phyloP scores from a whole-genome alignment of 2,888 invertebrate genomes.

The Nephrocerus scutellatus region DNA sequence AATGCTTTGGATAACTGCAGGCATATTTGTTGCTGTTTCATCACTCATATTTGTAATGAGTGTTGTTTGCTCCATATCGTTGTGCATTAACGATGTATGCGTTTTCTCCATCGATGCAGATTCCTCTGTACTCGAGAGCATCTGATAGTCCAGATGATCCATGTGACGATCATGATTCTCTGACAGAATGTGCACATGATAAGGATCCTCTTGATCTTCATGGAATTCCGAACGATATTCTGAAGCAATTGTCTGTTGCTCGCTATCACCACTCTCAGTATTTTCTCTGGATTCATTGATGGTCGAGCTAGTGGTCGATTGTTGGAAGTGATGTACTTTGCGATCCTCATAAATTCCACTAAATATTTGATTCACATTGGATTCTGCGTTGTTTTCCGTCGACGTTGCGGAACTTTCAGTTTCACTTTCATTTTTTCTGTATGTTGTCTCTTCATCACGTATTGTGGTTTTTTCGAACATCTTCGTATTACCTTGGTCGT shows the following conservation, averaged over 20 bases:
- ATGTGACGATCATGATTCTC: constrained; percentile 42
- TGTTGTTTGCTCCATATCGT: too few relatives aligned
- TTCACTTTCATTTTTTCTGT: constrained; percentile 16
- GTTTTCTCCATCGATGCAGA: constrained; percentile 25
- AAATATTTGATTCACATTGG: too few relatives aligned
- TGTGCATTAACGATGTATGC: constrained; percentile 13
- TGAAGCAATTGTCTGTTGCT: constrained; percentile 1
- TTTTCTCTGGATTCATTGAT: constrained; percentile 13
- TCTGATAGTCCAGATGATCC: constrained; percentile 42
- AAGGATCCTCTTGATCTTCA: constrained; percentile 35
- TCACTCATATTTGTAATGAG: constrained; percentile 9
- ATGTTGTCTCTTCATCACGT: constrained; percentile 29
- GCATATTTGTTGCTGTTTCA: constrained; percentile 21
- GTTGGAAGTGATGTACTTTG: too few relatives aligned
- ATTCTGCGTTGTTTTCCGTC: constrained; percentile 15
- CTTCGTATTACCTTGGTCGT: constrained; percentile 42
- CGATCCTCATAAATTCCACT: too few relatives aligned
- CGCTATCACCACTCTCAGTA: constrained; percentile 12
- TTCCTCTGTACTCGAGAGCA: constrained; percentile 37
- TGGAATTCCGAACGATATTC: not conserved
- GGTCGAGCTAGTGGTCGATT: too few relatives aligned
- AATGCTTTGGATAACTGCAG: too few relatives aligned
- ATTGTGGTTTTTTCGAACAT: constrained; percentile 42
- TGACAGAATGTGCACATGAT: constrained; percentile 41
- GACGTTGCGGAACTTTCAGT: constrained; percentile 14